These are phyloP conservation scores for Morpho helenor DNA, from an alignment of 2,888 invertebrate genomes.

Conservation along the genomic window DNA sequence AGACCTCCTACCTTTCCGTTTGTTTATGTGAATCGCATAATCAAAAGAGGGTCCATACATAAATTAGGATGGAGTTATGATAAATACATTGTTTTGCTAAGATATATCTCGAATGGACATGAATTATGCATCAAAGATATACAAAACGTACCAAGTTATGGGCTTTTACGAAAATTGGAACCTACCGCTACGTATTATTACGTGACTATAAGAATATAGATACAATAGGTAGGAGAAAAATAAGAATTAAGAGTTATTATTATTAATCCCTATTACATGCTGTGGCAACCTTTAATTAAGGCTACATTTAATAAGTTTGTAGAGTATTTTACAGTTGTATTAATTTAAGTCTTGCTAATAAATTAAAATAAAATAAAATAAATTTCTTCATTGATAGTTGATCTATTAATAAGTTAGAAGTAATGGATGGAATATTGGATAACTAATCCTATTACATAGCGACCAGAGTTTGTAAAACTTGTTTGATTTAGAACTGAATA, in stretches of 20 bases:
- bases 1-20: conserved; percentile 13
- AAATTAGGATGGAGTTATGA: conserved; percentile 24
- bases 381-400: no score
- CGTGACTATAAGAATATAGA: conserved; percentile 21
- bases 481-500: no score
- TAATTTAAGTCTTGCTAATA: no score
- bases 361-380: no score
- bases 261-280: no score
- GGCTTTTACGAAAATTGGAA: conserved; percentile 64
- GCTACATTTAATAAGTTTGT: no score
- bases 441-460: no score
- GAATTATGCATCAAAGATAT: conserved; percentile 30
- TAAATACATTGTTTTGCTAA: conserved; percentile 39
- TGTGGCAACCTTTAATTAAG: no score
- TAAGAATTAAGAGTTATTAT: neutral
- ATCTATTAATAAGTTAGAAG: no score
- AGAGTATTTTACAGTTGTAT: no score
- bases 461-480: no score
- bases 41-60: conserved; percentile 19
- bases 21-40: conserved; percentile 20
- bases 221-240: neutral
- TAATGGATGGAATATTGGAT: no score
- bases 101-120: conserved; percentile 25
- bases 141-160: conserved; percentile 32
- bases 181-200: conserved; percentile 38